phyloP scores from a whole-genome alignment of 2,797 vertebrate species.

The Ibycter americanus region DNA sequence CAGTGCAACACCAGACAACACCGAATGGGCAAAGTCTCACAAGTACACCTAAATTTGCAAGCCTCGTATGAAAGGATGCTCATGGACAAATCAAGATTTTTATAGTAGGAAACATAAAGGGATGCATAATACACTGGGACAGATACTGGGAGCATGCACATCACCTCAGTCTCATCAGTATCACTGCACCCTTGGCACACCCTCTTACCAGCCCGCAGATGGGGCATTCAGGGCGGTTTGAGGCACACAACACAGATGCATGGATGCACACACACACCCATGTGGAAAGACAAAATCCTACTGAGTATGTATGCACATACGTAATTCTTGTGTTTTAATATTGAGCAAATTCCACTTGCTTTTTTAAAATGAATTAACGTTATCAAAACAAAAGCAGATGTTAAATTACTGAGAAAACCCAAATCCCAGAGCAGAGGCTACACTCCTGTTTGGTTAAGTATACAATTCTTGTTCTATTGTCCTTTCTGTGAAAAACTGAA shows the following conservation, averaged over 20 bases:
- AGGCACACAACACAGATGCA: background rate
- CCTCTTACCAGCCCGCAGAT: background rate
- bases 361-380: background rate
- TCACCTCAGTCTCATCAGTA: background rate
- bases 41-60: background rate
- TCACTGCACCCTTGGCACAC: background rate
- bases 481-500: background rate
- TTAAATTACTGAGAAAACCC: background rate
- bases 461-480: background rate
- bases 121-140: too few relatives aligned
- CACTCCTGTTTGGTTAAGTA: background rate
- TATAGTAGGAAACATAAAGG: background rate
- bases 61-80: background rate
- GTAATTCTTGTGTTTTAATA: background rate
- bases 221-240: background rate
- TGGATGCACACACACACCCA: fast-evolving
- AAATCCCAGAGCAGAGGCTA: background rate
- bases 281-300: background rate
- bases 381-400: background rate
- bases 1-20: background rate
- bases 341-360: background rate
- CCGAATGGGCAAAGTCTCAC: background rate
- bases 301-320: background rate
- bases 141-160: background rate
- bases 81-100: background rate